Conservation (phyloP, 2,113 vertebrate genomes). For the Dicentrarchus labrax region DNA sequence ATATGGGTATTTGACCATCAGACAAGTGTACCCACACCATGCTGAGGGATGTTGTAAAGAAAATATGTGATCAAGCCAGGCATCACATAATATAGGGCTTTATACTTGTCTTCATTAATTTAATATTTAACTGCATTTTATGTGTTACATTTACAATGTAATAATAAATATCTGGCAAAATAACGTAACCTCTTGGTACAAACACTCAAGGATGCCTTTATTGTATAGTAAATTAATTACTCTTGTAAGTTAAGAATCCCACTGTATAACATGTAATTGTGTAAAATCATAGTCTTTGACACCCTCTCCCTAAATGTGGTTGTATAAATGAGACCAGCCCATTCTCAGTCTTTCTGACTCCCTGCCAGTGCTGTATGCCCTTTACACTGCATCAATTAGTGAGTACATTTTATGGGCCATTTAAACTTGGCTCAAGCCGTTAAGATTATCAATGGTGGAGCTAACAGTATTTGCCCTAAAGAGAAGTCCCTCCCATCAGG, state of each 20-base stretch:
- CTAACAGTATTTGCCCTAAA: slow-evolving; percentile 61
- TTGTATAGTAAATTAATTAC: slow-evolving; percentile 23
- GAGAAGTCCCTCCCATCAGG: slow-evolving; percentile 46
- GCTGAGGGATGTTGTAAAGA: no score
- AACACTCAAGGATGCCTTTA: slow-evolving; percentile 19
- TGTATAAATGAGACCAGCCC: slow-evolving; percentile 46
- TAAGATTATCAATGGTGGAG: slow-evolving; percentile 67
- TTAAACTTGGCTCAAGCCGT: slow-evolving; percentile 76
- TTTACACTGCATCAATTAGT: slow-evolving; percentile 81
- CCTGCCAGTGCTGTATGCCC: slow-evolving; percentile 64
- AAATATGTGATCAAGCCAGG: no score
- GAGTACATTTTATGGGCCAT: slow-evolving; percentile 79
- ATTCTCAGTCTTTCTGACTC: slow-evolving; percentile 44
- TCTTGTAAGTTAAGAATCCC: slow-evolving; percentile 3
- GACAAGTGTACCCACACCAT: no score
- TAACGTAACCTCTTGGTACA: slow-evolving; percentile 18
- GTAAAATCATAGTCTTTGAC: slow-evolving; percentile 24
- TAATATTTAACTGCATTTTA: background rate
- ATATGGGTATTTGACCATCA: no score
- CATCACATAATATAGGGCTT: background rate
- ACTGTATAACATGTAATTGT: slow-evolving; percentile 12
- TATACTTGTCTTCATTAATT: slow-evolving; percentile 5
- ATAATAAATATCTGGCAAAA: background rate
- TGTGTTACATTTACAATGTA: slow-evolving; percentile 1
- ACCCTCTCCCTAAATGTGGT: slow-evolving; percentile 20